Conservation (phyloP, 1,140 invertebrate species). For the Caenorhabditis briggsae region DNA sequence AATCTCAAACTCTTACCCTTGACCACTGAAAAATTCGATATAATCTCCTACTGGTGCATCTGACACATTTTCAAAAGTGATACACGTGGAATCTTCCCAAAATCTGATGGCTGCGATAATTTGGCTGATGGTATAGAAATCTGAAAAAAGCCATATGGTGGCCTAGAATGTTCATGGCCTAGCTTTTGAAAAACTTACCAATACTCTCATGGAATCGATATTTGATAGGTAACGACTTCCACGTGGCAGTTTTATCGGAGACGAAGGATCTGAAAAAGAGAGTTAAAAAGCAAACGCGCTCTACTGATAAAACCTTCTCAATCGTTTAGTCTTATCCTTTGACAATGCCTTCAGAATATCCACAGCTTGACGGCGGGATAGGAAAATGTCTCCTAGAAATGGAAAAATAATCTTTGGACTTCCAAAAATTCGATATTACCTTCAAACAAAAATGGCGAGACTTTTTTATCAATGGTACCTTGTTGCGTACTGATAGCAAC, state of each 20-base stretch:
- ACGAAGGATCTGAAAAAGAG: slow-evolving; percentile 56
- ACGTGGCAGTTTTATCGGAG: slow-evolving; percentile 72
- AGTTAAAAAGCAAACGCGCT: background rate
- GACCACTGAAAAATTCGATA: slow-evolving; percentile 77
- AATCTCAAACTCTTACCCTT: slow-evolving; percentile 64
- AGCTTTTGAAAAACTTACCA: background rate
- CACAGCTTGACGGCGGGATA: slow-evolving; percentile 70
- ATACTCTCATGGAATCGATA: slow-evolving; percentile 75
- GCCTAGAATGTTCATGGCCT: background rate
- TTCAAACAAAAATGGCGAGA: slow-evolving; percentile 67
- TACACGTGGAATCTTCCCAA: slow-evolving; percentile 75
- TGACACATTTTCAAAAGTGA: slow-evolving; percentile 71
- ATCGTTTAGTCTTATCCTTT: slow-evolving; percentile 33
- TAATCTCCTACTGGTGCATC: slow-evolving; percentile 71
- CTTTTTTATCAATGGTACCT: slow-evolving; percentile 43
- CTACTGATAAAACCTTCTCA: background rate
- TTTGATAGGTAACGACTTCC: slow-evolving; percentile 71
- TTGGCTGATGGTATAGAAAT: slow-evolving; percentile 72
- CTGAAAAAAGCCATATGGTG: slow-evolving; percentile 61
- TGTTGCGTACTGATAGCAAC: slow-evolving; percentile 63
- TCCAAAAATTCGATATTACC: slow-evolving; percentile 4
- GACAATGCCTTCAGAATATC: slow-evolving; percentile 69
- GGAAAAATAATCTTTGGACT: background rate
- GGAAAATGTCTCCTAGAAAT: slow-evolving; percentile 74
- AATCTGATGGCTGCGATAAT: slow-evolving; percentile 74